Percentiles rank a stretch among this genome's conserved stretches.
Conservation (phyloP, 1,140 invertebrate species). For the Mesaphorura yosii region DNA sequence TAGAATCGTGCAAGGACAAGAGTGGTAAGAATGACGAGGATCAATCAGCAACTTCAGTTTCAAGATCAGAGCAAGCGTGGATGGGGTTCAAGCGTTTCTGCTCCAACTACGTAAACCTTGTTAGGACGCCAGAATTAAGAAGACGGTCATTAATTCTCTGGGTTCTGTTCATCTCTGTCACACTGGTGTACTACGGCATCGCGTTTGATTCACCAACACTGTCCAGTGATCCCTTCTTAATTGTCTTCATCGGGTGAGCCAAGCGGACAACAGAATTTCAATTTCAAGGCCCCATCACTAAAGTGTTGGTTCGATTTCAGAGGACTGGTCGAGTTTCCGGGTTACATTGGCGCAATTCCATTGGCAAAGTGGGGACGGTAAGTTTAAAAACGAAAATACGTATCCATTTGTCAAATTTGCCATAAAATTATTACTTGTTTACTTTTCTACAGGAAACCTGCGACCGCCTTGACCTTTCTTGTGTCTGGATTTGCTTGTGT, state of each 20-base stretch:
- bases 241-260: slow-evolving; percentile 13
- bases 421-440: too few species aligned
- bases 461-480: slow-evolving; percentile 11
- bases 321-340: slow-evolving; percentile 25
- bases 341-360: slow-evolving; percentile 10
- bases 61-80: not conserved
- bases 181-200: slow-evolving; percentile 23
- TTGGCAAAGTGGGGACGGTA: slow-evolving; percentile 11
- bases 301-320: slow-evolving; percentile 5
- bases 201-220: slow-evolving; percentile 14
- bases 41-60: not conserved
- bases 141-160: slow-evolving; percentile 14
- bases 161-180: slow-evolving; percentile 16
- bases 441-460: slow-evolving; percentile 11
- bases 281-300: not conserved
- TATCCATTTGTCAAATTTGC: too few species aligned
- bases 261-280: too few species aligned
- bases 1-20: not conserved
- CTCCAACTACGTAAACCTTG: slow-evolving; percentile 8
- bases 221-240: slow-evolving; percentile 17
- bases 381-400: too few species aligned
- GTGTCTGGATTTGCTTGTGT: slow-evolving; percentile 12
- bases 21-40: not conserved
- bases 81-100: too few species aligned
- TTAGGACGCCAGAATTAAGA: slow-evolving; percentile 15